These are phyloP conservation scores for Pantherophis vulpinus DNA, from an alignment of 2,797 vertebrate genomes.

Conservation along the genomic window DNA sequence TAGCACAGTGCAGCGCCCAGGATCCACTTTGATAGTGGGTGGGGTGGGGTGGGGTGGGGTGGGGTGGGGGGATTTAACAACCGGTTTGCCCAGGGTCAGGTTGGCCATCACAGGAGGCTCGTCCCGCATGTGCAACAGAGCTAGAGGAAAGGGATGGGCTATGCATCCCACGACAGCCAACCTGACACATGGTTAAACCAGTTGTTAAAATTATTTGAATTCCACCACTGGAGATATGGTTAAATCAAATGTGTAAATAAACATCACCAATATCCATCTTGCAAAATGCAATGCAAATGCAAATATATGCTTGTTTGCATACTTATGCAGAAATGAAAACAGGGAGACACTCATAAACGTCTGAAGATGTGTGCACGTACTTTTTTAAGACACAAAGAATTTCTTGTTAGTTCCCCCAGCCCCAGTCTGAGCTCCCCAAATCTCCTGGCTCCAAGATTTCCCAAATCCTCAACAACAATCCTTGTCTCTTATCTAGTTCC, in stretches of 20 bases:
- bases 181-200: too few species aligned
- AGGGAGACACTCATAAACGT: not conserved
- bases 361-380: not conserved
- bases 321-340: not conserved
- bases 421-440: not conserved
- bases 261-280: not conserved
- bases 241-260: not conserved
- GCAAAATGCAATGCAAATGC: not conserved
- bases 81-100: too few species aligned
- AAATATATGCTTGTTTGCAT: not conserved
- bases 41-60: too few species aligned
- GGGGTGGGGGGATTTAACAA: too few species aligned
- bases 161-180: too few species aligned
- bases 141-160: too few species aligned
- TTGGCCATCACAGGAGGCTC: too few species aligned
- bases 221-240: not conserved
- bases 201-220: too few species aligned
- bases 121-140: too few species aligned
- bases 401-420: not conserved
- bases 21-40: too few species aligned
- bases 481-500: not conserved
- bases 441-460: not conserved
- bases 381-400: not conserved
- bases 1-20: too few species aligned
- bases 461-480: not conserved